A percentile compares a stretch with the other conserved stretches of the same genome.
Evolutionary conservation across 2,113 vertebrate genomes (phyloP).

Genomic region (Scortum barcoo): DNA sequence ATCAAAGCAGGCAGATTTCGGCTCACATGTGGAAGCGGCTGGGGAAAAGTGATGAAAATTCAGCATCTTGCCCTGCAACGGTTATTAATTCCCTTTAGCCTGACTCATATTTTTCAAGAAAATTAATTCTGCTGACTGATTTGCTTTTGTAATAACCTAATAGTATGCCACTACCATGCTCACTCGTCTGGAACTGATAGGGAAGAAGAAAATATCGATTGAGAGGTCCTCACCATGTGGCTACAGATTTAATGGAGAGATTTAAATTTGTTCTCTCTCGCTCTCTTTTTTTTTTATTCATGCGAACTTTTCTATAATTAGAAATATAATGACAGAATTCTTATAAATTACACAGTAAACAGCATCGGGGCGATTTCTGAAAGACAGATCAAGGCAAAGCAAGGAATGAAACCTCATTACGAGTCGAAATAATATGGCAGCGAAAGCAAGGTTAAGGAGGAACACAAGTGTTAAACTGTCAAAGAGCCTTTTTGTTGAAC

Average conservation of each 20-base stretch:
- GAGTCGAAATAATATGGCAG: conserved; percentile 1
- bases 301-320: conserved; percentile 60
- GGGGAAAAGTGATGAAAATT: conserved; percentile 72
- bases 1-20: conserved; percentile 50
- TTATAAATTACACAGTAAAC: conserved; percentile 13
- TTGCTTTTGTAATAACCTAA: conserved; percentile 86
- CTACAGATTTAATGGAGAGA: conserved; percentile 76
- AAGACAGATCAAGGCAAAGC: neutral
- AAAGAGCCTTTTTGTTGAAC: conserved; percentile 47
- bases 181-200: conserved; percentile 82
- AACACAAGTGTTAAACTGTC: conserved; percentile 21
- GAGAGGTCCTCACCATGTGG: conserved; percentile 59
- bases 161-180: conserved; percentile 81
- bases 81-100: conserved; percentile 79
- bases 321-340: conserved; percentile 42
- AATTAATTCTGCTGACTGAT: conserved; percentile 85
- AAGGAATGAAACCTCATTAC: neutral
- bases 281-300: conserved; percentile 67
- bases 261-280: conserved; percentile 73
- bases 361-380: neutral
- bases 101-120: conserved; percentile 80
- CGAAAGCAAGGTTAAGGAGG: conserved; percentile 18
- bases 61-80: conserved; percentile 55
- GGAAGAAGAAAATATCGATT: conserved; percentile 80
- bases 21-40: conserved; percentile 35